Percentiles rank a stretch among this genome's conserved stretches.
phyloP scores from a whole-genome alignment of 2,797 vertebrate species.

The Sebastes goodei region DNA sequence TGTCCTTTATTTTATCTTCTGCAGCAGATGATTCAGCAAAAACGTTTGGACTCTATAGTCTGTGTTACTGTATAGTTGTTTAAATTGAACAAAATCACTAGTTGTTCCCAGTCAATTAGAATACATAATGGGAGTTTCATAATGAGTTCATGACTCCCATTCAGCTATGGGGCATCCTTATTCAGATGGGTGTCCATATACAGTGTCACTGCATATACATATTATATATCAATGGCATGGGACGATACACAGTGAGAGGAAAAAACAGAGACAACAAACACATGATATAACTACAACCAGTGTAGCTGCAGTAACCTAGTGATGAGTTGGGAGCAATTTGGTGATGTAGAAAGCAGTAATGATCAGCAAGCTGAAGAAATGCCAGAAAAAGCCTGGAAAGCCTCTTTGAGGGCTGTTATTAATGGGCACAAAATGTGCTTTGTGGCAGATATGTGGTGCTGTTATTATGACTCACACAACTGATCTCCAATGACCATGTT shows the following conservation, averaged over 20 bases:
- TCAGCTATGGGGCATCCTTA: background rate
- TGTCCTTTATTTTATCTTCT: background rate
- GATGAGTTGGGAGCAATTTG: background rate
- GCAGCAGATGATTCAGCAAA: background rate
- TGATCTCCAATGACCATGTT: background rate
- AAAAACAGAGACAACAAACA: background rate
- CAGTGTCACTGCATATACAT: background rate
- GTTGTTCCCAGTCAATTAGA: background rate
- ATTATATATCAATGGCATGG: background rate
- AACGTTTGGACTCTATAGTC: slow-evolving; percentile 3
- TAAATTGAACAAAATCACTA: background rate
- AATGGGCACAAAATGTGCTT: background rate
- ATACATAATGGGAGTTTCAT: background rate
- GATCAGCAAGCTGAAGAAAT: background rate
- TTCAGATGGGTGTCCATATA: background rate
- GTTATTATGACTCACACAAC: background rate
- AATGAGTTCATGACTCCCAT: background rate
- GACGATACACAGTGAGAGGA: background rate
- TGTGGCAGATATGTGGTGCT: background rate
- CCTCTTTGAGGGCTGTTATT: background rate
- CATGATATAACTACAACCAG: background rate
- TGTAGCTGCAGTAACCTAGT: background rate
- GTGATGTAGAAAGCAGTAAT: background rate
- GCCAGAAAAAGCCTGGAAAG: background rate
- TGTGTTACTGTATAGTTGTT: background rate